Evolutionary conservation across 2,888 invertebrate genomes (phyloP).

Genomic region (Caenorhabditis japonica): DNA sequence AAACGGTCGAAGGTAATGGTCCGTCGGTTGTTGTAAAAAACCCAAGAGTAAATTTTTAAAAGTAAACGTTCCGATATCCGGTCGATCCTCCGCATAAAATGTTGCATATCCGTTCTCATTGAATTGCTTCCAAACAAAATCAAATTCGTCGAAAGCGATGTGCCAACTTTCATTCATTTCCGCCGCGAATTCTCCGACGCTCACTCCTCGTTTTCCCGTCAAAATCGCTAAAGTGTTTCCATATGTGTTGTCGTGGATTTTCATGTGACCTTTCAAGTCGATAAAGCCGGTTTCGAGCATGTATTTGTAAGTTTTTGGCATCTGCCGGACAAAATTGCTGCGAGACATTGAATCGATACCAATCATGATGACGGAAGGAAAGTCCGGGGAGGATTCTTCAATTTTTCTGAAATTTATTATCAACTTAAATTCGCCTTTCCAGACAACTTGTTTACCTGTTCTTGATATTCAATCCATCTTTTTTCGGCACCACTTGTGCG

Average conservation of each 20-base stretch:
- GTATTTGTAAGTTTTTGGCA: slow-evolving; percentile 60
- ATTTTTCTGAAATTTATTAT: slow-evolving; percentile 26
- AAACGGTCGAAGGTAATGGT: slow-evolving; percentile 77
- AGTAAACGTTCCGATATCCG: slow-evolving; percentile 78
- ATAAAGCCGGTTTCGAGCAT: slow-evolving; percentile 66
- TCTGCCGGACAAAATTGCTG: slow-evolving; percentile 77
- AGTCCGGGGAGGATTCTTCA: slow-evolving; percentile 35
- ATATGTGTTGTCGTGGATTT: slow-evolving; percentile 78
- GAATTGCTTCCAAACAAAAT: slow-evolving; percentile 64
- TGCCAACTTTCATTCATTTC: slow-evolving; percentile 67
- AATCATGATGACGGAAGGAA: slow-evolving; percentile 77
- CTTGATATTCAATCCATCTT: slow-evolving; percentile 13
- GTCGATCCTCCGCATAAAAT: slow-evolving; percentile 78
- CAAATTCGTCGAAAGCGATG: slow-evolving; percentile 64
- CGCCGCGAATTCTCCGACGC: slow-evolving; percentile 59
- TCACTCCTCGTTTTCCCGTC: slow-evolving; percentile 67
- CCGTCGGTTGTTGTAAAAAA: slow-evolving; percentile 76
- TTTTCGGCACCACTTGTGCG: slow-evolving; percentile 39
- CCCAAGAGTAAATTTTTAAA: slow-evolving; percentile 72
- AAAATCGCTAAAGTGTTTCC: slow-evolving; percentile 77
- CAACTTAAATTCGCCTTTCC: background rate
- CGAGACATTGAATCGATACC: slow-evolving; percentile 78
- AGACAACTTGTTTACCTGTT: slow-evolving; percentile 23
- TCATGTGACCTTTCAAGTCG: slow-evolving; percentile 74
- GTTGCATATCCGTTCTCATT: slow-evolving; percentile 75